A percentile compares a stretch with the other conserved stretches of the same genome.
Evolutionary conservation across 2,888 invertebrate genomes (phyloP).

Genomic region (Dendrolimus pini): DNA sequence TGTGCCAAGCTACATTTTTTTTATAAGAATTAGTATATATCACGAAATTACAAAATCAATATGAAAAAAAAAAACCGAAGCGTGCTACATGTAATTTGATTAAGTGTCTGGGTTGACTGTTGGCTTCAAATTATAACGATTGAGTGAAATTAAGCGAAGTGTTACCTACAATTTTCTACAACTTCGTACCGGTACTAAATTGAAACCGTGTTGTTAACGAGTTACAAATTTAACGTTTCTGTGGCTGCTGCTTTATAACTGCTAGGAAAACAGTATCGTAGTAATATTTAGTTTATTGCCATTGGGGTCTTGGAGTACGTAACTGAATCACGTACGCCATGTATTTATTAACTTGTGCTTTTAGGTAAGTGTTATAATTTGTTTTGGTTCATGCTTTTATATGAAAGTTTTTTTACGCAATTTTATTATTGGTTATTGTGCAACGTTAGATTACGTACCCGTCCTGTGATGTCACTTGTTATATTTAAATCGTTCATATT

Average conservation of each 20-base stretch:
- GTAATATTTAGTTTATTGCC: neutral
- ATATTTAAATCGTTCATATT: too few relatives aligned
- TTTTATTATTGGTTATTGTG: too few relatives aligned
- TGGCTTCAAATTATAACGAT: conserved; percentile 52
- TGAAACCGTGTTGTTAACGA: conserved; percentile 62
- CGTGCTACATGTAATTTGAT: conserved; percentile 54
- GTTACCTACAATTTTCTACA: conserved; percentile 45
- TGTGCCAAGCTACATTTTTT: too few relatives aligned
- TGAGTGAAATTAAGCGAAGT: conserved; percentile 48
- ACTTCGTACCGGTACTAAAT: conserved; percentile 41
- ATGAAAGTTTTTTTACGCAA: too few relatives aligned
- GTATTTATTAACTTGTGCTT: too few relatives aligned
- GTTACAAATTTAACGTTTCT: conserved; percentile 32
- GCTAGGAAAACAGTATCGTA: neutral
- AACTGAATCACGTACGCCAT: too few relatives aligned
- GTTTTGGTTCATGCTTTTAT: too few relatives aligned
- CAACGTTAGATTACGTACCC: too few relatives aligned
- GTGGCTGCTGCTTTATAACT: neutral
- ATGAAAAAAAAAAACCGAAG: conserved; percentile 14
- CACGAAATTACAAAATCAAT: too few relatives aligned
- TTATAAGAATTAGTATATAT: too few relatives aligned
- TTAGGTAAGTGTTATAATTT: too few relatives aligned
- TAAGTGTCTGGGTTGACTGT: conserved; percentile 47
- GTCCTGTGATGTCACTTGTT: too few relatives aligned
- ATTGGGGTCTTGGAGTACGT: neutral